Conservation (phyloP, 1,140 invertebrate species). For the Panulirus ornatus region DNA sequence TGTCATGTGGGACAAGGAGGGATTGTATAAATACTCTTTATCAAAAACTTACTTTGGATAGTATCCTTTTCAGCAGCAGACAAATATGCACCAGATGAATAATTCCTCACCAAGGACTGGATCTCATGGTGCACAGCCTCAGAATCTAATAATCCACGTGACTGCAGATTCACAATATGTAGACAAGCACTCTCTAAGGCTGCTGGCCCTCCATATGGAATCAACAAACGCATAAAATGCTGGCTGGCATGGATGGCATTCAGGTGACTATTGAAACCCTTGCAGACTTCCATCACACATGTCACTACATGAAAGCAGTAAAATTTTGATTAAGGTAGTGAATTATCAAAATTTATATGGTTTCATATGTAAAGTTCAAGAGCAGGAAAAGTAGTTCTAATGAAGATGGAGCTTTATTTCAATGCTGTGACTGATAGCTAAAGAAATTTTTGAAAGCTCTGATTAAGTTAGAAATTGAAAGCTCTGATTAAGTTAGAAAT, state of each 20-base stretch:
- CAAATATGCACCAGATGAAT: conserved; percentile 45
- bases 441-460: no score
- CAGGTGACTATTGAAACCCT: conserved; percentile 47
- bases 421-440: no score
- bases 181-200: conserved; percentile 28
- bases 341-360: no score
- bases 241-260: conserved; percentile 57
- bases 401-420: no score
- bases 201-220: conserved; percentile 52
- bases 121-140: conserved; percentile 26
- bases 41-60: conserved; percentile 38
- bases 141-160: conserved; percentile 35
- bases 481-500: no score
- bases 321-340: no score
- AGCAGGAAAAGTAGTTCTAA: no score
- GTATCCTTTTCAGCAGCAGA: conserved; percentile 27
- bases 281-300: conserved; percentile 30
- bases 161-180: conserved; percentile 28
- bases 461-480: no score
- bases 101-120: conserved; percentile 30
- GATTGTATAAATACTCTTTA: not conserved
- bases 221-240: conserved; percentile 57
- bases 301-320: conserved; percentile 32
- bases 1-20: no score
- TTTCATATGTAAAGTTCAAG: no score